Evolutionary conservation across 2,888 invertebrate genomes (phyloP).

Genomic region (Athetis lepigone): DNA sequence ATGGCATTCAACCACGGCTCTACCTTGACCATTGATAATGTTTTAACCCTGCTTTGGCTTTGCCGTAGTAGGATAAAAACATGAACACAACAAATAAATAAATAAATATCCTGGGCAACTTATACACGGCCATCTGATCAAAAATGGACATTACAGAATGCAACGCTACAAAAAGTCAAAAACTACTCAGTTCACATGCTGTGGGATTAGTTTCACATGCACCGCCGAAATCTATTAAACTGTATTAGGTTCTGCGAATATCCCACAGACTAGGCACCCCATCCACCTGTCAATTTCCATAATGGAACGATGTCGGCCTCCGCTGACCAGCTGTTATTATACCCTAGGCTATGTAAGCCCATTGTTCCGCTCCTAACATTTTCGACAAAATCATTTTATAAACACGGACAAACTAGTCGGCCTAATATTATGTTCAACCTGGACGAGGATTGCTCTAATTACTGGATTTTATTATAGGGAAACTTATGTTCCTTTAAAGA

Average conservation of each 20-base stretch:
- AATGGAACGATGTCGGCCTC: slow-evolving; percentile 78
- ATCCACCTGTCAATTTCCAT: slow-evolving; percentile 82
- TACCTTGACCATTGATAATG: no score
- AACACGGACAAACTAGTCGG: slow-evolving; percentile 38
- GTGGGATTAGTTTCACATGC: slow-evolving; percentile 1
- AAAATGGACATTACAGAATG: not conserved
- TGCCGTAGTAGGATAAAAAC: no score
- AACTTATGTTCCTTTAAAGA: no score
- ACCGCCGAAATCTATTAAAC: slow-evolving; percentile 28
- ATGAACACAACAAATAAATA: no score
- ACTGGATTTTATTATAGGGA: no score
- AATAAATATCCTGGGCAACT: no score
- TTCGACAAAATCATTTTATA: slow-evolving; percentile 61
- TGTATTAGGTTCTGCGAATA: slow-evolving; percentile 55
- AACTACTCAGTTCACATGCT: no score
- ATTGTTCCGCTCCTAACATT: slow-evolving; percentile 54
- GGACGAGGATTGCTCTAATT: no score
- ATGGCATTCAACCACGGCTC: no score
- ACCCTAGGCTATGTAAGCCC: slow-evolving; percentile 65
- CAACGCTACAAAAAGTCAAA: not conserved
- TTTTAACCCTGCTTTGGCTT: no score
- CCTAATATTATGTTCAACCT: no score
- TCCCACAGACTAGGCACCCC: slow-evolving; percentile 62
- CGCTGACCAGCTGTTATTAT: slow-evolving; percentile 80
- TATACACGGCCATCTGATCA: no score